Evolutionary conservation across 30 jellyfish, hydroid and myxozoan species (phyloP), one percentile per base, ranked within the genome.

Genomic region (Catostylus mosaicus): DNA sequence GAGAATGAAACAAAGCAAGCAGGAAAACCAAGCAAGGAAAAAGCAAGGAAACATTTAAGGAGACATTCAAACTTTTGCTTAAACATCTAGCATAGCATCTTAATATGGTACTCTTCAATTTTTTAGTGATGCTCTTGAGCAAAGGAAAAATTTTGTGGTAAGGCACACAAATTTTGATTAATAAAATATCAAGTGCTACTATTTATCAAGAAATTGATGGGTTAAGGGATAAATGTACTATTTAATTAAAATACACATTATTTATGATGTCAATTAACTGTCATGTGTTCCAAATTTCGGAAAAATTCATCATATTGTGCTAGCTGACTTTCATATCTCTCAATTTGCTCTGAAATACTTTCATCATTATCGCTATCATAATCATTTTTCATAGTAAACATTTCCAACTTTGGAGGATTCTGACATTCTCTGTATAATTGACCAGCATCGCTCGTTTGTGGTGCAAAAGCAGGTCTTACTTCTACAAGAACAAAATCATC

Each of bases 401-500:
- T 94, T 50, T 88, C 97, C 22, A 94, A 63, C 24, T 67, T 35
- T 30, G 89, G 90, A 14, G 99, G 99, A 54, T 82, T 74, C 38
- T 94, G 97, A 37, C 97, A 86, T 36, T 94, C 96, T 30, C 96
- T 56, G 83, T 80, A 94, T 20, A 94, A 52, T 47, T 73, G 84
- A 0, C 95, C 99, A 27, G 96, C 99, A 63, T 95, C 93, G 14
- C 92, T 92, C 4, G 70, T 89, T 27, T 78, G 93, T 20, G 95
- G 83, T 3, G 90, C 88, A 94, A 94, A 94, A 7, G 99, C 99
- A 38, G 99, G 99, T 24, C 99, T 87, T 19, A 94, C 88, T 66
- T 94, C 99, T 0, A 94, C 99, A 40, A 94, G 91, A 4, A 94
- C 99, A 88, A 94, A 94, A 60, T 94, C 99, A 94, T 94, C 99